Evolutionary conservation across 1,140 invertebrate species (phyloP).

Genomic region (Phthorimaea operculella): DNA sequence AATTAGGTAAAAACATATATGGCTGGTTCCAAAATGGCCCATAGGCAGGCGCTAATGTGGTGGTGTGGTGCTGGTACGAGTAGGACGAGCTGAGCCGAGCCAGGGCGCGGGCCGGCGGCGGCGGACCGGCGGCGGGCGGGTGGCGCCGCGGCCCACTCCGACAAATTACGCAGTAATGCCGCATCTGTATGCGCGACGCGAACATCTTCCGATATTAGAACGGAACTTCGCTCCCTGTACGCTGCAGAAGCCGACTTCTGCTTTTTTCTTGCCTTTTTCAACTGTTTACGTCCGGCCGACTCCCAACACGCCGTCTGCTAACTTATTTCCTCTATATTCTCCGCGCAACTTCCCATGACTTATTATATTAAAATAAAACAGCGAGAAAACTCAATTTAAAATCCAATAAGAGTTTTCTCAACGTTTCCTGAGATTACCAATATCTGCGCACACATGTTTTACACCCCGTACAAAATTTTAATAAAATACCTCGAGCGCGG

Average conservation of each 20-base stretch:
- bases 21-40: not conserved
- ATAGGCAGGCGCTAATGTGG: not conserved
- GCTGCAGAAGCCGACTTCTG: conserved; percentile 6
- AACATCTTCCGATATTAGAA: conserved; percentile 20
- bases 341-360: not conserved
- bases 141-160: conserved; percentile 5
- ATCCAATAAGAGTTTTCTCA: conserved; percentile 1
- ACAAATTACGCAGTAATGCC: conserved; percentile 13
- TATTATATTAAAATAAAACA: conserved; percentile 1
- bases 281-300: conserved; percentile 3
- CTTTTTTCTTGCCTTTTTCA: conserved; percentile 5
- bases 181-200: conserved; percentile 23
- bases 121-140: not conserved
- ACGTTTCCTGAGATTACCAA: conserved; percentile 11
- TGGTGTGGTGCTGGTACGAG: too few relatives aligned
- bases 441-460: conserved; percentile 21
- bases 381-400: not conserved
- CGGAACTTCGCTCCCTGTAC: conserved; percentile 13
- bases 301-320: conserved; percentile 1
- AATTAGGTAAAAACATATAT: not conserved
- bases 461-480: conserved; percentile 26
- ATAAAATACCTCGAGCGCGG: conserved; percentile 25
- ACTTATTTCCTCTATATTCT: not conserved
- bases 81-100: too few relatives aligned
- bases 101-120: not conserved